Evolutionary conservation across 2,113 vertebrate genomes (phyloP).

Genomic region (Pseudopipra pipra): DNA sequence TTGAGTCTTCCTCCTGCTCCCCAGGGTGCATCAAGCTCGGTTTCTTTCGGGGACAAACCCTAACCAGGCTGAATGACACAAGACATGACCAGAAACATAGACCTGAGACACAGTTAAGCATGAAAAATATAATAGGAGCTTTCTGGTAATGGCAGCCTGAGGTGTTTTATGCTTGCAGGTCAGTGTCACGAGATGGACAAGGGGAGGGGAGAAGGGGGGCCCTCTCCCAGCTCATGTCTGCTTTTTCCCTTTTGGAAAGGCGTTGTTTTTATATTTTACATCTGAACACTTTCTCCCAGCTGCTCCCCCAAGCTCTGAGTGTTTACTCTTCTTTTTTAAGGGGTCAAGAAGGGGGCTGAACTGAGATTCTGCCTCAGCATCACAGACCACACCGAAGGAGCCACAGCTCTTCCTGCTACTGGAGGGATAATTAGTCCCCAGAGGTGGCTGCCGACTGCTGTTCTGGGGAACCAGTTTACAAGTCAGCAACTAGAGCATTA

Average conservation of each 20-base stretch:
- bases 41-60: not conserved
- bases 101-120: not conserved
- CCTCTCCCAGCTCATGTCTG: not conserved
- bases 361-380: not conserved
- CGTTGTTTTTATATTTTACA: not conserved
- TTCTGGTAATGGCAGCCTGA: not conserved
- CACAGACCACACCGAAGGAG: accelerated
- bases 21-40: not conserved
- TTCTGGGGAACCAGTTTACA: not conserved
- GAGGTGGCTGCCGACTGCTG: not conserved
- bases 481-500: not conserved
- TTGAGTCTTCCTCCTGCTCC: not conserved
- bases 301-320: not conserved
- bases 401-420: not conserved
- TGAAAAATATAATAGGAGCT: not conserved
- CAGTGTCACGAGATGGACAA: not conserved
- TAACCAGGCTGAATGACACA: not conserved
- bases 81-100: not conserved
- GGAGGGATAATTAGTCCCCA: not conserved
- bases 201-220: not conserved
- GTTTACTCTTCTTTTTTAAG: not conserved
- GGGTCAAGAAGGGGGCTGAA: not conserved
- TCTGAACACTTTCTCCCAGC: not conserved
- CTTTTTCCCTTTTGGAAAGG: not conserved
- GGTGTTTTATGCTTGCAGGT: not conserved